These are phyloP conservation scores for Dasyurus viverrinus DNA, from an alignment of 2,113 vertebrate species.

Conservation along the genomic window DNA sequence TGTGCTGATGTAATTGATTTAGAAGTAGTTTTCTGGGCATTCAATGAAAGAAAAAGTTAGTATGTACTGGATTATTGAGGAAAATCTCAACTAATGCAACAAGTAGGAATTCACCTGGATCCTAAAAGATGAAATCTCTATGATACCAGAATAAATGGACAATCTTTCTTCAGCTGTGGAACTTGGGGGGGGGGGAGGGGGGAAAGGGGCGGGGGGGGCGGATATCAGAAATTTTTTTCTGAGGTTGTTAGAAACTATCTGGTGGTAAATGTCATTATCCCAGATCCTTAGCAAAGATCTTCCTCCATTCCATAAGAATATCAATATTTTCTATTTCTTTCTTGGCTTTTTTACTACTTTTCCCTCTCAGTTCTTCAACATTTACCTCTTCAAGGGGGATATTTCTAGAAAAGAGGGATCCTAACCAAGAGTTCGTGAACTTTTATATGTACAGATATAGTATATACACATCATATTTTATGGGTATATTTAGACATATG, in stretches of 20 bases:
- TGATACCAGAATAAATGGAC: background rate
- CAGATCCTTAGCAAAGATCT: constrained; percentile 1
- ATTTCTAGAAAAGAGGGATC: background rate
- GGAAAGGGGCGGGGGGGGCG: background rate
- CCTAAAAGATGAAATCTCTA: constrained; percentile 1
- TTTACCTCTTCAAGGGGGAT: background rate
- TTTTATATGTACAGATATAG: background rate
- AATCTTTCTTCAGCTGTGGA: background rate
- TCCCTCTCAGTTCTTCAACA: background rate
- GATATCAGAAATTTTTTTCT: background rate
- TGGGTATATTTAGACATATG: no score
- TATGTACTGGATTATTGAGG: background rate
- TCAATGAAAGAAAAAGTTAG: constrained; percentile 31
- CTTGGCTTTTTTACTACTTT: background rate
- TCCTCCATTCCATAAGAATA: background rate
- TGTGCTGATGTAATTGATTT: background rate
- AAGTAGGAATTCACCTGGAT: background rate
- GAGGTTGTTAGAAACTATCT: background rate
- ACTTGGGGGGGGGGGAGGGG: background rate
- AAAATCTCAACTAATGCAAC: background rate
- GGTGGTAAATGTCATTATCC: background rate
- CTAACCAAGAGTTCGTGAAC: background rate
- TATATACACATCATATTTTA: background rate
- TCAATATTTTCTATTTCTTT: background rate
- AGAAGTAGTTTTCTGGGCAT: background rate